These are phyloP conservation scores for Trichogramma dendrolimi DNA, from an alignment of 2,888 invertebrate genomes.

Conservation along the genomic window DNA sequence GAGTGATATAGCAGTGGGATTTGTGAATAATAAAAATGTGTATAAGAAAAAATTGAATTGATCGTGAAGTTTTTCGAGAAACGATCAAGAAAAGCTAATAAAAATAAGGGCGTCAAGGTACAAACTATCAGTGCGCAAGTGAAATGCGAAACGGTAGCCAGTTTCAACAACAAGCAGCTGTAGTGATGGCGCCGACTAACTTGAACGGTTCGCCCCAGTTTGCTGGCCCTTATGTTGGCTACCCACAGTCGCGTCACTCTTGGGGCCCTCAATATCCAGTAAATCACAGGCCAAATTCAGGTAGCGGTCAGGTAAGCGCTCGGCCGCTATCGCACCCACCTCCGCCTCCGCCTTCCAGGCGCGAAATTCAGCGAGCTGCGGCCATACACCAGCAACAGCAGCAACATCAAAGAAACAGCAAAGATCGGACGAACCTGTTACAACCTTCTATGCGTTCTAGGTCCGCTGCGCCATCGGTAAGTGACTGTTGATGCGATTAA, in stretches of 20 bases:
- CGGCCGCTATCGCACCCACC: constrained; percentile 47
- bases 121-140: constrained; percentile 3
- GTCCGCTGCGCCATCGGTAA: constrained; percentile 48
- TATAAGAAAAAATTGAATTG: too few species aligned
- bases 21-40: too few species aligned
- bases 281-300: neutral
- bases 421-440: constrained; percentile 9
- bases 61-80: too few species aligned
- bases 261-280: constrained; percentile 52
- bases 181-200: constrained; percentile 52
- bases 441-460: constrained; percentile 35
- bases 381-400: constrained; percentile 35
- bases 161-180: constrained; percentile 47
- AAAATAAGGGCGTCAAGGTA: too few species aligned
- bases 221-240: constrained; percentile 57
- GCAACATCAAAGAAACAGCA: constrained; percentile 23
- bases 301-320: constrained; percentile 28
- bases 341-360: constrained; percentile 43
- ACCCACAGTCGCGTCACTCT: constrained; percentile 51
- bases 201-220: constrained; percentile 50
- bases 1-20: too few species aligned
- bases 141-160: constrained; percentile 35
- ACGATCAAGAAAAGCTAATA: too few species aligned
- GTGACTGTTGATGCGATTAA: constrained; percentile 28
- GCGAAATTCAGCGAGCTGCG: constrained; percentile 39